Conservation (phyloP, 1,140 invertebrate species). For the Drosophila malerkotliana region DNA sequence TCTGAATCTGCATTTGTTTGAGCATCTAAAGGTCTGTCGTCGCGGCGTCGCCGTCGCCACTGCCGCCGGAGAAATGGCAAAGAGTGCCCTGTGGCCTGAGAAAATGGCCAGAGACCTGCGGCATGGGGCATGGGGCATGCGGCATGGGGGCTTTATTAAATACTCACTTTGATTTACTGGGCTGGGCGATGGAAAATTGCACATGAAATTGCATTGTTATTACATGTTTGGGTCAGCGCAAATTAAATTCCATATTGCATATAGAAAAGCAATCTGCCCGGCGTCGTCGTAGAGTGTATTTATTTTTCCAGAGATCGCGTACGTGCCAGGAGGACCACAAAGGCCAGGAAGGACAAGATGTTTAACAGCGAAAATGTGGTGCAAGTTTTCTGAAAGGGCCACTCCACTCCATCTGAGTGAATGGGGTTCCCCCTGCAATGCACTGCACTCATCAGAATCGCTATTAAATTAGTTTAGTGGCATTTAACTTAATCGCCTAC, state of each 20-base stretch:
- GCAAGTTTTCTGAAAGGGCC: slow-evolving; percentile 33
- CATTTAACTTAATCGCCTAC: slow-evolving; percentile 83
- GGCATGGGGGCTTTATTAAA: slow-evolving; percentile 31
- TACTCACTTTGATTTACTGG: slow-evolving; percentile 41
- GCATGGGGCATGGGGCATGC: neutral
- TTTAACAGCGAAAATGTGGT: slow-evolving; percentile 78
- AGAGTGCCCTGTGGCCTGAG: neutral
- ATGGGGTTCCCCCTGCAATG: slow-evolving; percentile 2
- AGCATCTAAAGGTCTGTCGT: slow-evolving; percentile 21
- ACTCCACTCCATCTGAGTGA: neutral
- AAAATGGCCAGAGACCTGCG: neutral
- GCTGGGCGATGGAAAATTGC: slow-evolving; percentile 58
- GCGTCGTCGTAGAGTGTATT: slow-evolving; percentile 59
- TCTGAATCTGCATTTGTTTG: slow-evolving; percentile 6
- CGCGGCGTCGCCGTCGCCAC: slow-evolving; percentile 3
- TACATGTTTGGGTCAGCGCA: slow-evolving; percentile 81
- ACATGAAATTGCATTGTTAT: slow-evolving; percentile 83
- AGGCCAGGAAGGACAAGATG: slow-evolving; percentile 77
- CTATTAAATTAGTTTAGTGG: slow-evolving; percentile 84
- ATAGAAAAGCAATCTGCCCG: slow-evolving; percentile 81
- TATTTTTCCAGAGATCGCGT: slow-evolving; percentile 71
- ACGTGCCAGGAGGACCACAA: slow-evolving; percentile 50
- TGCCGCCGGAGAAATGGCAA: slow-evolving; percentile 1
- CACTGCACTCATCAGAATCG: slow-evolving; percentile 72
- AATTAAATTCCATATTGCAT: slow-evolving; percentile 84